Evolutionary conservation across 30 jellyfish, hydroid and myxozoan genomes (phyloP), one percentile per base, ranked within the genome.

Genomic region (Chrysaora quinquecirrha): DNA sequence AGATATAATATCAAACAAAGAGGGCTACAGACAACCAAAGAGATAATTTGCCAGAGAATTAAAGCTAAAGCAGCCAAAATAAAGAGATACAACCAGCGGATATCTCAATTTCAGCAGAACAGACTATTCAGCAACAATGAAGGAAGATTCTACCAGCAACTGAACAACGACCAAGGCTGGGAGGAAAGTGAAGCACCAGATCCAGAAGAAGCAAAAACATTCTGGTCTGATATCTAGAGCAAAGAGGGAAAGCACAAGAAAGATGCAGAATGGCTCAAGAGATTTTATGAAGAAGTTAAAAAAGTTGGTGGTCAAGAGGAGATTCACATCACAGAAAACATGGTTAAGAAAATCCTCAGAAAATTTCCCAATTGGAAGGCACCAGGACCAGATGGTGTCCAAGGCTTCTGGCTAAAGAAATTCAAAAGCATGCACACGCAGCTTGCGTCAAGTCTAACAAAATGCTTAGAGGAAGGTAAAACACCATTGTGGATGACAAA

Each of bases 281-380:
- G 16, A 43, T 16, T 6, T 43, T 43, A 9, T 43, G 9, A 43
- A 43, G 90, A 78, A 30, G n/a, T n/a, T n/a, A n/a, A n/a, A n/a
- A n/a, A n/a, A n/a, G n/a, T n/a, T n/a, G n/a, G n/a, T n/a, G 67
- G 58, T 14, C 80, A 61, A 60, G 46, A 52, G 65, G 80, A 70
- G 7, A n/a, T 70, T 4, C 12, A 19, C 12, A 52, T 52, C 24
- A 52, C 68, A 3, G 9, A n/a, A n/a, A n/a, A n/a, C n/a, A n/a
- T n/a, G n/a, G n/a, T n/a, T n/a, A n/a, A n/a, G n/a, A n/a, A n/a
- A n/a, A n/a, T n/a, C n/a, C n/a, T n/a, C n/a, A n/a, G n/a, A n/a
- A n/a, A n/a, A n/a, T n/a, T n/a, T n/a, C n/a, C n/a, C n/a, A n/a
- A n/a, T n/a, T n/a, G n/a, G n/a, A n/a, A n/a, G n/a, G n/a, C n/a